Evolutionary conservation across 2,113 vertebrate species (phyloP), one percentile per base, ranked within the genome.

Genomic region (Miniopterus natalensis): DNA sequence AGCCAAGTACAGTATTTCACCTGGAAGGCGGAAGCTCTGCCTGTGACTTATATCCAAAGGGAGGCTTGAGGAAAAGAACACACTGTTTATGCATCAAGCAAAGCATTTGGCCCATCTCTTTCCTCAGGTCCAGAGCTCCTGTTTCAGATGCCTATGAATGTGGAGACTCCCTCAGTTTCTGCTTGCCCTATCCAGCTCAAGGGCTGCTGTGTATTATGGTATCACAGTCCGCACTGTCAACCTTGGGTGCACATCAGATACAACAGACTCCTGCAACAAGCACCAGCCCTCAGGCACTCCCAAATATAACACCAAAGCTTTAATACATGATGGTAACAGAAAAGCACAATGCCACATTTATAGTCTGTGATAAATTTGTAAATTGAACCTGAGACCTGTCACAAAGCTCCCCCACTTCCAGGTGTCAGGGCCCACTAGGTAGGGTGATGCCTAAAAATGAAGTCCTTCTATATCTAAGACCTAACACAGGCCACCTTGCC

Each of bases 231-330:
- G 21, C 10, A n/a, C 11, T 15, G 8, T 5, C 73, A 84, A n/a
- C 4, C 53, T 6, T 1, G 0, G 73, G 36, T 10, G 29, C n/a
- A n/a, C 53, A 42, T 0, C 18, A 45, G 20, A 29, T 1, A n/a
- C 18, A 15, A 3, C 8, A 66, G 57, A 65, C 31, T 18, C 47
- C 49, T 27, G 0, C 6, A 59, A 20, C 11, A 11, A 8, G 0
- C 23, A 45, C 6, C 2, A 4, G 21, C 29, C 27, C 77, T 51
- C 27, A 2, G 10, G 17, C 1, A 4, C 36, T 45, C 57, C 31
- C 57, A 84, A 45, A 42, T 0, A 31, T 0, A 23, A 4, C 27
- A 8, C 53, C 55, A n/a, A 53, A 40, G 15, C 11, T 29, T 27
- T 36, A 10, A 17, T 0, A 7, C 3, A 8, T 20, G 36, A 15